Evolutionary conservation across 2,888 invertebrate genomes (phyloP), one percentile per base, ranked within the genome.

Genomic region (Hypolimnas misippus): DNA sequence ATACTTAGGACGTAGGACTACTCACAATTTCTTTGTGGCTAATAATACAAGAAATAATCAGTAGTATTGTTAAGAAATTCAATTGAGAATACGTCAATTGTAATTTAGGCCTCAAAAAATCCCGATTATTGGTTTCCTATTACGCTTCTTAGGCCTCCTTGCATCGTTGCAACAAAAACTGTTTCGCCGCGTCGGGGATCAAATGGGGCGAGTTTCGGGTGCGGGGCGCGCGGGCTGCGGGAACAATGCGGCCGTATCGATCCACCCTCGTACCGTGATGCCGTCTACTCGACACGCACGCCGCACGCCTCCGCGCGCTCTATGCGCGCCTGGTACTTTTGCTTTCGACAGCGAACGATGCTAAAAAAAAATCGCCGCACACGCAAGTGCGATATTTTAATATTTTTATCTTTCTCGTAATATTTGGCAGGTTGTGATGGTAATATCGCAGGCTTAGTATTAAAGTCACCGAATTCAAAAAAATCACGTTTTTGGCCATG

Each of bases 211-310:
- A 88, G 89, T 83, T 89, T 71, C 82, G 87, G 82, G 62, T 84
- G 86, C 81, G 82, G 78, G 80, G 77, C 79, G 79, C 76, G 74
- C 72, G 78, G 70, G 75, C 78, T 73, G 81, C 79, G 87, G 85
- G 81, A 90, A 91, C 90, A 90, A 90, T 90, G 91, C 90, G 91
- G 87, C 89, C 89, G 77, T 89, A 90, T 90, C 89, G 89, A 90
- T 90, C 89, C 84, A 79, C 84, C 83, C 82, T 76, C 76, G 69
- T 72, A 62, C 71, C 60, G 49, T 54, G 54, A 54, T 60, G 60
- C 59, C 73, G 72, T 86, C 88, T 84, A 81, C 81, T 75, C 77
- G 76, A 79, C 82, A 76, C 78, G 76, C 69, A 68, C 66, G 72
- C 79, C 84, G 83, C 83, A 81, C 78, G 77, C 83, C 82, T 87